Percentiles rank a stretch among this genome's conserved stretches.
Evolutionary conservation across 2,113 vertebrate species (phyloP).

Genomic region (Bucco capensis): DNA sequence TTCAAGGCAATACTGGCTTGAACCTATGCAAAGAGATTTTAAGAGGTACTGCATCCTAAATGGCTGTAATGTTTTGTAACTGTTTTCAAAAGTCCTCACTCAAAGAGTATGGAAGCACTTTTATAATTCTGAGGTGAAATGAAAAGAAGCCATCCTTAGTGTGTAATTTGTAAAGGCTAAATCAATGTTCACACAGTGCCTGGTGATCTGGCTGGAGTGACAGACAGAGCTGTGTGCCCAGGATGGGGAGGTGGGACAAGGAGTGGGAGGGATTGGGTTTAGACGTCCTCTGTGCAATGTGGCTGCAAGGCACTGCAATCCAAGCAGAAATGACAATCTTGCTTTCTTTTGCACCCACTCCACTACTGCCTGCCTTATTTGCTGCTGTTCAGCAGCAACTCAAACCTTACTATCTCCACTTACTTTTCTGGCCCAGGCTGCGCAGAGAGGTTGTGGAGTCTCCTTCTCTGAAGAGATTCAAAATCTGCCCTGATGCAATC

Average conservation of each 20-base stretch:
- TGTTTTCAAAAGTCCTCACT: neutral
- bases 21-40: slow-evolving; percentile 5
- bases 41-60: neutral
- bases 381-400: neutral
- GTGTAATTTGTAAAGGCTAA: neutral
- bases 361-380: neutral
- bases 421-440: neutral
- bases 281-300: neutral
- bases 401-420: neutral
- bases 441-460: neutral
- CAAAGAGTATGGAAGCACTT: neutral
- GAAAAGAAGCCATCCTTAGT: neutral
- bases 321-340: neutral
- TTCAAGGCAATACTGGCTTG: neutral
- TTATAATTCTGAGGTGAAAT: neutral
- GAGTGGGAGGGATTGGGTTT: neutral
- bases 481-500: neutral
- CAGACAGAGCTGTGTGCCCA: neutral
- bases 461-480: neutral
- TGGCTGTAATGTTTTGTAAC: neutral
- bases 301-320: neutral
- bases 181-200: neutral
- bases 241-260: neutral
- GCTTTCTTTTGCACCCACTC: neutral
- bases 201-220: accelerated